Evolutionary conservation across 2,797 vertebrate genomes (phyloP).

Genomic region (Acipenser transmontanus): DNA sequence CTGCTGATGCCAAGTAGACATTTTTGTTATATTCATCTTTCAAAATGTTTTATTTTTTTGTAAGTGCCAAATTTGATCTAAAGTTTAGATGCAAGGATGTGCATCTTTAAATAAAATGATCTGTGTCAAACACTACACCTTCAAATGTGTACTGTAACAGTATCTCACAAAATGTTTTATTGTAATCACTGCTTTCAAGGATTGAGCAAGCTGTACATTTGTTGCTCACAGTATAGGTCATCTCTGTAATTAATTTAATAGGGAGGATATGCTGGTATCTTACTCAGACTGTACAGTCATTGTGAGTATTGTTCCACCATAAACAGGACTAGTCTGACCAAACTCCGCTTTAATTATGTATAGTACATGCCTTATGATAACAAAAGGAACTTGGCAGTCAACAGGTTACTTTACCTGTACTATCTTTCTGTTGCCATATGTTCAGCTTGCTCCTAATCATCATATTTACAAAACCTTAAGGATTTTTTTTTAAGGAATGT

Average conservation of each 20-base stretch:
- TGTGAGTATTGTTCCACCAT: too few relatives aligned
- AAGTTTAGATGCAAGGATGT: constrained; percentile 51
- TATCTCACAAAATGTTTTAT: constrained; percentile 41
- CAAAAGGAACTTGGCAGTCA: too few relatives aligned
- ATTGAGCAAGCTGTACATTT: too few relatives aligned
- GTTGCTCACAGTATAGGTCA: too few relatives aligned
- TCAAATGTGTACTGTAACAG: constrained; percentile 44
- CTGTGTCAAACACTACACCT: constrained; percentile 44
- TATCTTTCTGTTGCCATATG: constrained; percentile 15
- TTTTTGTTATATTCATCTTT: constrained; percentile 38
- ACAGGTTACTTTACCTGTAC: too few relatives aligned
- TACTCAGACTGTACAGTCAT: too few relatives aligned
- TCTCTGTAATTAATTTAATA: too few relatives aligned
- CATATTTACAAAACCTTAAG: constrained; percentile 21
- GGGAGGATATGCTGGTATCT: too few relatives aligned
- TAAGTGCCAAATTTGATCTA: constrained; percentile 56
- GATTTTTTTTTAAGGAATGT: background rate
- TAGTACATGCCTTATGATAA: too few relatives aligned
- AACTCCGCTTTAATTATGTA: too few relatives aligned
- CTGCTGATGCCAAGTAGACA: constrained; percentile 75
- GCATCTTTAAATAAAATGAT: constrained; percentile 49
- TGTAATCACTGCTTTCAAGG: too few relatives aligned
- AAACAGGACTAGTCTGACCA: too few relatives aligned
- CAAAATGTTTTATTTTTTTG: constrained; percentile 48
- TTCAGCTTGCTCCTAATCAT: constrained; percentile 34